Evolutionary conservation across 2,797 vertebrate genomes (phyloP).

Genomic region (Zalophus californianus): DNA sequence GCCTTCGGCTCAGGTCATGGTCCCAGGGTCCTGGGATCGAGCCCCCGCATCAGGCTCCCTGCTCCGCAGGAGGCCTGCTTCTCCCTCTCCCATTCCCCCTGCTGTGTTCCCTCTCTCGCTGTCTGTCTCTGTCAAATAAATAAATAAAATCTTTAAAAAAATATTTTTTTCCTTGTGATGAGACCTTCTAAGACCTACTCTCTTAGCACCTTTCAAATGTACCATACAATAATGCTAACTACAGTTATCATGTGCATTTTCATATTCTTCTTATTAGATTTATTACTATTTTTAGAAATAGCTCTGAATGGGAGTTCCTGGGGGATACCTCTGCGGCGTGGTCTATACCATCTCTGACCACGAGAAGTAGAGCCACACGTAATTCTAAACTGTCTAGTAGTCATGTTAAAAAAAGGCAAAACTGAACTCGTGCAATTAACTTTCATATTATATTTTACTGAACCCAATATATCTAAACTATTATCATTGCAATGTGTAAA

Average conservation of each 20-base stretch:
- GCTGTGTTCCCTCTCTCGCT: not conserved
- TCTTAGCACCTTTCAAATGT: not conserved
- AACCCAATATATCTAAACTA: not conserved
- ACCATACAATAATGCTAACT: no score
- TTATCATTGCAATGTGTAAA: not conserved
- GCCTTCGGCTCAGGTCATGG: not conserved
- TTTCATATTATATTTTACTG: not conserved
- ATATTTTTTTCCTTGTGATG: not conserved
- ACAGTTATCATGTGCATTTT: not conserved
- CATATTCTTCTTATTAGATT: not conserved
- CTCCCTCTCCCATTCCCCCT: not conserved
- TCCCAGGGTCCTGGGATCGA: not conserved
- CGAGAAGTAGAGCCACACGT: not conserved
- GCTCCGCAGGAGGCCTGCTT: not conserved
- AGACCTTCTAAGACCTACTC: not conserved
- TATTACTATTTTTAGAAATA: not conserved
- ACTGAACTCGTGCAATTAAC: not conserved
- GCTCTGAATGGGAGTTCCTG: not conserved
- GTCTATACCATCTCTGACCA: not conserved
- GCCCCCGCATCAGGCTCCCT: accelerated
- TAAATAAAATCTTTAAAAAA: not conserved
- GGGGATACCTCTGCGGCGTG: not conserved
- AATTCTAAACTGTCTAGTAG: not conserved
- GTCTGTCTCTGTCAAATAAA: not conserved
- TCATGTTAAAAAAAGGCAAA: not conserved